Evolutionary conservation across 92 coral and sea anemone species (phyloP).

Genomic region (Porites cylindrica): DNA sequence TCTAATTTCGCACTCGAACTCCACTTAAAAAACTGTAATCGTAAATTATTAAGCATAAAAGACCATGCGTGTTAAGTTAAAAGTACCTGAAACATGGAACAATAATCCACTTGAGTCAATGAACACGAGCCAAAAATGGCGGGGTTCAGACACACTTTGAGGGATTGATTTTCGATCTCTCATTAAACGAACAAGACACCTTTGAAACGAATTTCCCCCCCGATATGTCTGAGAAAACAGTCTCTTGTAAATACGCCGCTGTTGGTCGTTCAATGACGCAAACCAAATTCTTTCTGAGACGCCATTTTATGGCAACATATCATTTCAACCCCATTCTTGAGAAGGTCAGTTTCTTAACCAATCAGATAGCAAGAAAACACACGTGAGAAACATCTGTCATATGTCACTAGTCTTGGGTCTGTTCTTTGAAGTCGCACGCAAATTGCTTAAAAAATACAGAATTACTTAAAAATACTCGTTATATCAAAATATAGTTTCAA

Average conservation of each 20-base stretch:
- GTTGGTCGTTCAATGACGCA: neutral
- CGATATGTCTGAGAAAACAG: slow-evolving; percentile 22
- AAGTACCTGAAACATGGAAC: slow-evolving; percentile 48
- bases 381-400: slow-evolving; percentile 54
- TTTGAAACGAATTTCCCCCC: neutral
- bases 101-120: slow-evolving; percentile 38
- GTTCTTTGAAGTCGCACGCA: slow-evolving; percentile 37
- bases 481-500: neutral
- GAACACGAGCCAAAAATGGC: slow-evolving; percentile 36
- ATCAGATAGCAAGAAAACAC: slow-evolving; percentile 26
- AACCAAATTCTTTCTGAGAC: slow-evolving; percentile 35
- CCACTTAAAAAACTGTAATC: slow-evolving; percentile 5
- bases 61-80: slow-evolving; percentile 9
- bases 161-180: neutral
- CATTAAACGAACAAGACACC: neutral
- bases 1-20: neutral
- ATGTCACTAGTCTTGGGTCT: slow-evolving; percentile 28
- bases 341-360: slow-evolving; percentile 53
- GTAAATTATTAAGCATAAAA: slow-evolving; percentile 38
- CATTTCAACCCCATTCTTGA: slow-evolving; percentile 41
- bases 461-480: neutral
- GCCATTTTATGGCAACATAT: slow-evolving; percentile 47
- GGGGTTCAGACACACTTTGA: neutral
- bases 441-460: neutral
- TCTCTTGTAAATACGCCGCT: neutral